Evolutionary conservation across 1,140 invertebrate genomes (phyloP), one percentile per base, ranked within the genome.

Genomic region (Tetragonula clypearis): DNA sequence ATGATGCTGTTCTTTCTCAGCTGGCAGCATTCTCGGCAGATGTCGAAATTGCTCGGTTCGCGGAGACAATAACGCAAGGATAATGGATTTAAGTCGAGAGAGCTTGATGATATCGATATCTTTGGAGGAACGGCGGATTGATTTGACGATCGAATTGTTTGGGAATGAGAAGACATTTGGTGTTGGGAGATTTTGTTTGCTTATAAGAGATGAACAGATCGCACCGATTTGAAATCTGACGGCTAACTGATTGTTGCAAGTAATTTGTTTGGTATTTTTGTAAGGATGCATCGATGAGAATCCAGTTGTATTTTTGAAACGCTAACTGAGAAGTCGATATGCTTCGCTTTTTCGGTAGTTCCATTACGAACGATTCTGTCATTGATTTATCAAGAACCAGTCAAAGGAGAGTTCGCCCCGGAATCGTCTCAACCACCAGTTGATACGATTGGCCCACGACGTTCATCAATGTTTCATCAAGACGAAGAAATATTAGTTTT

Each of bases 31-130:
- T 49, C 87, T 83, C 78, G 55, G 74, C 89, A 90, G 89, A 90
- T 90, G 89, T 82, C 89, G 86, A 87, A 85, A 90, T 90, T 85
- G 86, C 73, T 84, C 62, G 58, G 68, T 49, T 15, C 69, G 35
- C 55, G 88, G 86, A 90, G 86, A 90, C 86, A 90, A 90, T 90
- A 71, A 80, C 14, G 8, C 65, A 23, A 35, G 77, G 72, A 90
- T 90, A 89, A 90, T 90, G 79, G 88, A 87, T 84, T 89, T 89
- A 89, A 89, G 77, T 89, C 87, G 81, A 88, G 81, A 88, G 87
- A 86, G 68, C 74, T 41, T 26, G 49, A 8, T 19, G 65, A 66
- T 19, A 5, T 30, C 60, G 23, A n/a, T 62, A 23, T 62, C 60
- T n/a, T 62, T 49, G 41, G 6, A 49, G 41, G 41, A 41, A 35